Evolutionary conservation across 2,888 invertebrate genomes (phyloP).

Genomic region (Silvanus unidentatus): DNA sequence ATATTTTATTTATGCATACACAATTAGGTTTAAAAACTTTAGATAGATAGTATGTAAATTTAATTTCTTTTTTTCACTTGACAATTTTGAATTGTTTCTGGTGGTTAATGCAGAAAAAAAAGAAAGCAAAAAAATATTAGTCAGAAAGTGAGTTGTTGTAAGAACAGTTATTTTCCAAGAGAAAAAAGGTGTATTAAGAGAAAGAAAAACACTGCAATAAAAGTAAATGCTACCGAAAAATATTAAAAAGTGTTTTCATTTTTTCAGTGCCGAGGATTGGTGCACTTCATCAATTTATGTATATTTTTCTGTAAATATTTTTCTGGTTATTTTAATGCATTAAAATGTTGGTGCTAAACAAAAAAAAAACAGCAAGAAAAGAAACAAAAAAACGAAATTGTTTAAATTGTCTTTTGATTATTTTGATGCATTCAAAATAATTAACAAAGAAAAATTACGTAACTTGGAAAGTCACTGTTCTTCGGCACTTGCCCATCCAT

Average conservation of each 20-base stretch:
- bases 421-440: constrained; percentile 39
- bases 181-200: constrained; percentile 16
- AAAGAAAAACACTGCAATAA: constrained; percentile 1
- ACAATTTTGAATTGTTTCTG: no score
- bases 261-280: constrained; percentile 47
- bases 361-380: not conserved
- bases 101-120: no score
- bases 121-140: no score
- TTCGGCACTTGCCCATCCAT: constrained; percentile 58
- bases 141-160: constrained; percentile 27
- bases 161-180: constrained; percentile 51
- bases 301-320: constrained; percentile 40
- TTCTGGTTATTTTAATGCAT: constrained; percentile 37
- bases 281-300: constrained; percentile 46
- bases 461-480: constrained; percentile 73
- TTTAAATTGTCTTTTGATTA: constrained; percentile 8
- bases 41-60: no score
- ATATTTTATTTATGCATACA: not conserved
- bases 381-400: no score
- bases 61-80: no score
- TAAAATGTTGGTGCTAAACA: constrained; percentile 23
- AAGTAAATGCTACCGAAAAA: constrained; percentile 17
- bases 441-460: constrained; percentile 43
- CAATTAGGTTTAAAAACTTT: no score
- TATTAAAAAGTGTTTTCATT: constrained; percentile 31